Percentiles rank a stretch among this genome's conserved stretches.
Evolutionary conservation across 2,888 invertebrate genomes (phyloP).

Genomic region (Gymnocheta viridis): DNA sequence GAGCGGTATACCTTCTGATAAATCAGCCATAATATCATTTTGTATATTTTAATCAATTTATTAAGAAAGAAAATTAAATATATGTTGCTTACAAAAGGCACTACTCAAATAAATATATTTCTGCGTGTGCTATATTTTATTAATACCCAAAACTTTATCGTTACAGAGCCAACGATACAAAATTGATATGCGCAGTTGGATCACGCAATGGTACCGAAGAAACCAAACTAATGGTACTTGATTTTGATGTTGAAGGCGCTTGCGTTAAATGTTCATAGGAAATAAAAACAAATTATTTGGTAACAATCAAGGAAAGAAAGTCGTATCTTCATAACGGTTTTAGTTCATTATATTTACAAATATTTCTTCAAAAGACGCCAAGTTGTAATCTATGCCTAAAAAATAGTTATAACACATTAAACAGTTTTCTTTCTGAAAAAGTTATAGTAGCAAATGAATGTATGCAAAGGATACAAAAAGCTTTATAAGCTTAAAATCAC

Average conservation of each 20-base stretch:
- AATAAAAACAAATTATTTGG: conserved; percentile 64
- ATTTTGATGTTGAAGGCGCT: conserved; percentile 94
- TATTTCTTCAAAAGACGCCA: conserved; percentile 64
- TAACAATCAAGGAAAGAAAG: conserved; percentile 39
- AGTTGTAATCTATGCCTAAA: conserved; percentile 55
- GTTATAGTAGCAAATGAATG: conserved; percentile 36
- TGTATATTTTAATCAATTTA: no score
- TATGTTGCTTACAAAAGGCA: no score
- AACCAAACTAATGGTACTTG: conserved; percentile 97
- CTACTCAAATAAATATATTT: no score
- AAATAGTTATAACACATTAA: conserved; percentile 40
- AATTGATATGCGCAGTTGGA: conserved; percentile 98
- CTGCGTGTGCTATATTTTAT: not conserved
- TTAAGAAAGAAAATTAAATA: no score
- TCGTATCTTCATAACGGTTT: conserved; percentile 44
- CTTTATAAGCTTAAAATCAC: conserved; percentile 63
- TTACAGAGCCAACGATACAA: conserved; percentile 92
- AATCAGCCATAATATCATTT: no score
- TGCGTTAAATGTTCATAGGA: conserved; percentile 84
- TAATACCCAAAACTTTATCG: not conserved
- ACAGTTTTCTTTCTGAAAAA: conserved; percentile 28
- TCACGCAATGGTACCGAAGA: conserved; percentile 99
- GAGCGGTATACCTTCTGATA: no score
- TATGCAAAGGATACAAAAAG: conserved; percentile 50
- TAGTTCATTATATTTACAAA: conserved; percentile 55